A percentile compares a stretch with the other conserved stretches of the same genome.
phyloP scores from a whole-genome alignment of 1,140 invertebrate species.

The Cyphomyrmex costatus region DNA sequence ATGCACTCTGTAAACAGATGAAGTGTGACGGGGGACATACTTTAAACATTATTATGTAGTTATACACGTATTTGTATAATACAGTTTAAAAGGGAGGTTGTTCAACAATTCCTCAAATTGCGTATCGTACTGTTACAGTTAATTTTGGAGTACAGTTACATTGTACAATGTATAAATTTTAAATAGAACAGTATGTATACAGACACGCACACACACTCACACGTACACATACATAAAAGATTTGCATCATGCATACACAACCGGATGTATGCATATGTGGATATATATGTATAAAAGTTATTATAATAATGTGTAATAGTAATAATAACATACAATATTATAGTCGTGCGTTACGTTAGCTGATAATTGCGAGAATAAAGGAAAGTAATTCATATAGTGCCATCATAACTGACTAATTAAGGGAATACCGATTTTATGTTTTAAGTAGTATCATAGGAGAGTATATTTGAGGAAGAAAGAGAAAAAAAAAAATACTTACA shows the following conservation, averaged over 20 bases:
- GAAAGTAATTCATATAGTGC: slow-evolving; percentile 85
- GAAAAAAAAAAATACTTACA: slow-evolving; percentile 69
- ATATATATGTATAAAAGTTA: slow-evolving; percentile 80
- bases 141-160: slow-evolving; percentile 71
- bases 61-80: slow-evolving; percentile 76
- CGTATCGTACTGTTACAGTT: slow-evolving; percentile 71
- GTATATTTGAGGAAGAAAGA: slow-evolving; percentile 64
- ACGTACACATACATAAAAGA: slow-evolving; percentile 33
- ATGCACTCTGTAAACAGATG: slow-evolving; percentile 62
- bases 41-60: slow-evolving; percentile 76
- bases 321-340: slow-evolving; percentile 78
- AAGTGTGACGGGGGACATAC: slow-evolving; percentile 44
- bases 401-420: slow-evolving; percentile 85
- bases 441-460: slow-evolving; percentile 73
- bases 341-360: slow-evolving; percentile 79
- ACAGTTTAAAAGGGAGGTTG: slow-evolving; percentile 74
- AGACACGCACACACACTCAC: slow-evolving; percentile 36
- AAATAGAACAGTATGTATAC: slow-evolving; percentile 64
- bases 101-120: slow-evolving; percentile 70
- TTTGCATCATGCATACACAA: slow-evolving; percentile 73
- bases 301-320: slow-evolving; percentile 75
- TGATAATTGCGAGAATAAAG: slow-evolving; percentile 75
- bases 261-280: slow-evolving; percentile 77
- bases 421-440: slow-evolving; percentile 73
- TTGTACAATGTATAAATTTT: slow-evolving; percentile 79